phyloP scores from a whole-genome alignment of 2,113 vertebrate genomes.

The Herpetotheres cachinnans region DNA sequence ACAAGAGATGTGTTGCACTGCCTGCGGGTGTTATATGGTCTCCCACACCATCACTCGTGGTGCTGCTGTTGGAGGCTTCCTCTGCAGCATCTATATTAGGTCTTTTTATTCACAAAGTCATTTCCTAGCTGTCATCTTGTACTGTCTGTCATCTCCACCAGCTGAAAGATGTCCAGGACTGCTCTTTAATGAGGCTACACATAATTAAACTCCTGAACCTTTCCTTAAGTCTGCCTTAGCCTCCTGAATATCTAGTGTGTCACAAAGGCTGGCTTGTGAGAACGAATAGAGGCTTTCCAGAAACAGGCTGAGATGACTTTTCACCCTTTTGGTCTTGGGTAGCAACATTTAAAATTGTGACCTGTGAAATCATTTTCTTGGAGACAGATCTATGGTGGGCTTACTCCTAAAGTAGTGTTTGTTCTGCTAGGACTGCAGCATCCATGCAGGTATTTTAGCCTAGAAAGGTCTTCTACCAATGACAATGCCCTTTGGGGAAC shows the following conservation, averaged over 20 bases:
- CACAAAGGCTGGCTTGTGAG: not conserved
- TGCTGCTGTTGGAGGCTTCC: not conserved
- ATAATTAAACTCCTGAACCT: not conserved
- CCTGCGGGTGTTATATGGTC: not conserved
- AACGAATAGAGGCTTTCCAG: not conserved
- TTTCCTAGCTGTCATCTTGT: not conserved
- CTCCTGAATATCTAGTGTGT: not conserved
- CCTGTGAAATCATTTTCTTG: not conserved
- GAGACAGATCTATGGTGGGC: fast-evolving
- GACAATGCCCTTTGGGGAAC: not conserved
- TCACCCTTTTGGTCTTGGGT: not conserved
- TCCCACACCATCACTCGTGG: not conserved
- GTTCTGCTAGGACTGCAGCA: not conserved
- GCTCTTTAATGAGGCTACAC: not conserved
- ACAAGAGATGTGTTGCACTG: not conserved
- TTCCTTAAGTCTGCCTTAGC: not conserved
- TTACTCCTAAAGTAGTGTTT: not conserved
- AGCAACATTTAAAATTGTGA: not conserved
- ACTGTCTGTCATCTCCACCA: not conserved
- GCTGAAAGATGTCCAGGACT: not conserved
- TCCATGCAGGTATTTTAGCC: not conserved
- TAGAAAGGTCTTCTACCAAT: not conserved
- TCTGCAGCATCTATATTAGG: not conserved
- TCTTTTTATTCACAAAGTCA: not conserved
- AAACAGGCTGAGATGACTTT: not conserved